Percentiles rank a stretch among this genome's conserved stretches.
Evolutionary conservation across 2,888 invertebrate genomes (phyloP).

Genomic region (Microplitis deprimator): DNA sequence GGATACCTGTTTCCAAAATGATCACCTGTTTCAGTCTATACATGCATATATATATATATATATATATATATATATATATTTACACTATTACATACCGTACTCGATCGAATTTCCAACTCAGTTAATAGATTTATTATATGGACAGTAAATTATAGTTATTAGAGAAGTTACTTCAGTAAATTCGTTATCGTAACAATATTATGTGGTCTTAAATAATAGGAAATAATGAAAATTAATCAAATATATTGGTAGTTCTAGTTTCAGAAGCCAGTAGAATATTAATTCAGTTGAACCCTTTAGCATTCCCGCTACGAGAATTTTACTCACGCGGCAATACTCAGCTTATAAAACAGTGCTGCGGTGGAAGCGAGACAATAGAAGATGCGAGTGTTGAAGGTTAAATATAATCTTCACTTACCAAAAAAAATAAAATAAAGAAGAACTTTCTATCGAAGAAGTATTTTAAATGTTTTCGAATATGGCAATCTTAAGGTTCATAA

Average conservation of each 20-base stretch:
- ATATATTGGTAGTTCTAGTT: background rate
- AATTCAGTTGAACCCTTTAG: background rate
- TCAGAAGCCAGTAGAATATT: background rate
- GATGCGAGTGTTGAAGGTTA: background rate
- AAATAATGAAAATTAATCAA: background rate
- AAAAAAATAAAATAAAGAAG: no score
- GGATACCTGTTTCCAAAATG: background rate
- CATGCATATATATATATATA: background rate
- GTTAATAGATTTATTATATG: background rate
- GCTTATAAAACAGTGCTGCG: background rate
- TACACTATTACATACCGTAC: background rate
- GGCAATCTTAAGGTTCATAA: no score
- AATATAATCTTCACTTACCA: background rate
- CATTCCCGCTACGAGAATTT: background rate
- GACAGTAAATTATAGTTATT: background rate
- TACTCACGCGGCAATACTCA: background rate
- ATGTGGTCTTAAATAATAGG: background rate
- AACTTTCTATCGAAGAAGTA: no score
- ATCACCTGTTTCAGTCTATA: background rate
- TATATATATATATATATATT: background rate
- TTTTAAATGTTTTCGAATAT: no score
- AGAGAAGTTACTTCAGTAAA: background rate
- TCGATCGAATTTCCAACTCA: slow-evolving; percentile 2
- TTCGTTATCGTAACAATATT: background rate
- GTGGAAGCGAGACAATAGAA: background rate